Base-by-base conservation (phyloP, 1,140 invertebrate genomes). In the Zeugodacus cucurbitae region DNA sequence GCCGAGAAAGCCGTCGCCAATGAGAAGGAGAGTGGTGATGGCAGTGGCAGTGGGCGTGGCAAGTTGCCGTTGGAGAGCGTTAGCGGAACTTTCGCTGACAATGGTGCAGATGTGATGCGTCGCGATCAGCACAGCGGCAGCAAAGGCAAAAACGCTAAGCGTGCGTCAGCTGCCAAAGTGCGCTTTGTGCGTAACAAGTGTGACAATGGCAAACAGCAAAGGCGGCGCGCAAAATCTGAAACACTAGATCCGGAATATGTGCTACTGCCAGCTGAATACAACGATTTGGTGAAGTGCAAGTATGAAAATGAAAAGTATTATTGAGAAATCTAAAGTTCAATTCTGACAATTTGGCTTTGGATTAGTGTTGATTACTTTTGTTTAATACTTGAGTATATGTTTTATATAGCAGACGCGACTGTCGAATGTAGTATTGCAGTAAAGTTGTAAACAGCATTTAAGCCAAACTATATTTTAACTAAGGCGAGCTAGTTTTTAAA, bases 261-360 rank as follows among this genome's bases (percentile, higher is more conserved):
- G 0, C 87, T 93, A 5, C 90, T 91, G 17, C 88, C 89, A 17
- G 90, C 91, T 29, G 92, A 93, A 87, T 89, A 91, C 8, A 89
- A 90, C 88, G 92, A 93, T 88, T 78, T 93, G 48, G 91, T 93
- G 64, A 93, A 93, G 88, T 93, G 92, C 92, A 93, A 89, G 92
- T 93, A 91, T 91, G 92, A 14, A 58, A 4, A 20, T 20, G 3
- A 54, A 17, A 48, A 48, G n/a, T n/a, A 54, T 54, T 3, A 20
- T 3, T 17, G 48, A 3, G 1, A 54, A 20, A 10, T 54, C 14
- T 54, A 17, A 10, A 0, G 4, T 54, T 54, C 48, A 0, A 54
- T 17, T 54, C 14, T 54, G 48, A 11, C 37, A 41, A 3, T 41
- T 41, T 41, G 11, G 48, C 17, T 17, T n/a, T n/a, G 3, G 17